A percentile compares a stretch with the other conserved stretches of the same genome.
These are phyloP conservation scores for Sycophila sp. DNA, from an alignment of 1,140 invertebrate genomes.

Conservation along the genomic window DNA sequence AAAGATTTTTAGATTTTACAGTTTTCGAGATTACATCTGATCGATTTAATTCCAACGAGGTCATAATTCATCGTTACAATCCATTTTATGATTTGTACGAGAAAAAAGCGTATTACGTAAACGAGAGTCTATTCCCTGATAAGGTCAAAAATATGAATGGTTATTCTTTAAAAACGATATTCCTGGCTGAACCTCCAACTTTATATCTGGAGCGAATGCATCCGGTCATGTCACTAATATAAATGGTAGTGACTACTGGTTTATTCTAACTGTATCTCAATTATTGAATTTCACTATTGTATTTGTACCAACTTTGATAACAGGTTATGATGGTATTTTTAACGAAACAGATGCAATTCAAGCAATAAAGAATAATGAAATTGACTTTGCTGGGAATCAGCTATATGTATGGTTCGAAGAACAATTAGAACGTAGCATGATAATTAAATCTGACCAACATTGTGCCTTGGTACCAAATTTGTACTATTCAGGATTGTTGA, in stretches of 20 bases:
- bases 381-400: background rate
- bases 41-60: background rate
- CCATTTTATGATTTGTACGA: slow-evolving; percentile 11
- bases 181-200: background rate
- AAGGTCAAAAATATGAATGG: slow-evolving; percentile 23
- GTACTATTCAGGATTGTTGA: too few relatives aligned
- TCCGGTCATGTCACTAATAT: background rate
- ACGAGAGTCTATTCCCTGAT: slow-evolving; percentile 14
- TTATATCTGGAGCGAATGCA: background rate
- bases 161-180: background rate
- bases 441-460: background rate
- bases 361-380: background rate
- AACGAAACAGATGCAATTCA: background rate
- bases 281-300: slow-evolving; percentile 26
- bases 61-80: slow-evolving; percentile 31
- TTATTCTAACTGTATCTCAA: background rate
- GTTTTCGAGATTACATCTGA: background rate
- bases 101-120: background rate
- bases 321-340: background rate
- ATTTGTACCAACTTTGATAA: background rate
- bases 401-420: too few relatives aligned
- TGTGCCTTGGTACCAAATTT: slow-evolving; percentile 14
- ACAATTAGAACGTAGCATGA: background rate
- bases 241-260: background rate
- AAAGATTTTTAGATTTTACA: background rate